Evolutionary conservation across 2,888 invertebrate genomes (phyloP).

Genomic region (Cantharis flavilabris): DNA sequence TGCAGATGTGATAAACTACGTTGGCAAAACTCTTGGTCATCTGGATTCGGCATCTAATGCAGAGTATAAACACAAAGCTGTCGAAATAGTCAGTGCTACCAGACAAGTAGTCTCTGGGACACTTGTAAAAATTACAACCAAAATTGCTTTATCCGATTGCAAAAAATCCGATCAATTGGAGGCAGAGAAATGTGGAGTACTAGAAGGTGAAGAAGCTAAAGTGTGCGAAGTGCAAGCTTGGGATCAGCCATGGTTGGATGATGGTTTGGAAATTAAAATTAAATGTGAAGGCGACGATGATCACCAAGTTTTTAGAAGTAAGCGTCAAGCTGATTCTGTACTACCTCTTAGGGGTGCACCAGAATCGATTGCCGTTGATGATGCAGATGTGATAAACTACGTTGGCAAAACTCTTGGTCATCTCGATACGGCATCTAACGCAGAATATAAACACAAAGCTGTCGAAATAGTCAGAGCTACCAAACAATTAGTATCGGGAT

Average conservation of each 20-base stretch:
- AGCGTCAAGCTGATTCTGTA: constrained; percentile 35
- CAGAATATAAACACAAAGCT: constrained; percentile 45
- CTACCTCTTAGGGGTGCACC: neutral
- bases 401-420: constrained; percentile 36
- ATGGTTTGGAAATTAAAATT: constrained; percentile 54
- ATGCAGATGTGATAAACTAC: constrained; percentile 32
- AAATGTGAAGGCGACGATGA: constrained; percentile 45
- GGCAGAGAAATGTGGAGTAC: constrained; percentile 36
- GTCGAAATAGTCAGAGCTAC: constrained; percentile 49
- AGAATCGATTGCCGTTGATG: neutral
- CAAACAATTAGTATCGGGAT: constrained; percentile 62
- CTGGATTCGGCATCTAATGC: constrained; percentile 43
- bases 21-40: constrained; percentile 35
- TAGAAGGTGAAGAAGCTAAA: constrained; percentile 41
- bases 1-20: constrained; percentile 33
- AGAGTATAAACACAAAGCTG: constrained; percentile 45
- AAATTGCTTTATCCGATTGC: constrained; percentile 62
- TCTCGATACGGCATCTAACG: constrained; percentile 43
- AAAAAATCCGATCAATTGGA: constrained; percentile 45
- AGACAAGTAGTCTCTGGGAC: constrained; percentile 62
- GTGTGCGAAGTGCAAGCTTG: constrained; percentile 59
- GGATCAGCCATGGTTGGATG: constrained; percentile 63
- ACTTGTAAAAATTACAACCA: constrained; percentile 61
- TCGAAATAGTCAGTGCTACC: constrained; percentile 48
- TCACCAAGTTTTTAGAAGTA: constrained; percentile 9